phyloP scores from a whole-genome alignment of 2,113 vertebrate species.

The Petaurus breviceps region DNA sequence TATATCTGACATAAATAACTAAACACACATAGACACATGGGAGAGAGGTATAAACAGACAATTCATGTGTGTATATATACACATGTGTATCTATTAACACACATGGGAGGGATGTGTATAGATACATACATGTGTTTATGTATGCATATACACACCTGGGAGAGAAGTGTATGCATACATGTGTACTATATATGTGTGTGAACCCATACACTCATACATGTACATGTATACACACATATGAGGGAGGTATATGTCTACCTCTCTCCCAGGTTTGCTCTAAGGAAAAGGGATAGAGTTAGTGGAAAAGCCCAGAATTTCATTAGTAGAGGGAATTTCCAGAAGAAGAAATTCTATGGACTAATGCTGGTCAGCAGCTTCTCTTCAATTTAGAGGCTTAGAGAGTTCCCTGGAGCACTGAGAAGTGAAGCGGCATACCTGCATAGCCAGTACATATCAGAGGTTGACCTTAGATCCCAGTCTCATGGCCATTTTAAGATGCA shows the following conservation, averaged over 20 bases:
- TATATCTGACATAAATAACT: not conserved
- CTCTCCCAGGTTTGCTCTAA: not conserved
- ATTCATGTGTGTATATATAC: no score
- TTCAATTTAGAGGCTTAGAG: not conserved
- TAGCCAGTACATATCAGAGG: not conserved
- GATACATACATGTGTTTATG: no score
- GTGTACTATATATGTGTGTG: no score
- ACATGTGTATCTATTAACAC: no score
- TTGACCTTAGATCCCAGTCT: not conserved
- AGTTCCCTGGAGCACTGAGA: not conserved
- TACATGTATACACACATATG: no score
- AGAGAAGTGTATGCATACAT: no score
- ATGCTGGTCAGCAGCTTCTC: not conserved
- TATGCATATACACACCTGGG: no score
- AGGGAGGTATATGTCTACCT: not conserved
- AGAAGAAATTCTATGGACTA: not conserved
- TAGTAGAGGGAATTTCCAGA: not conserved
- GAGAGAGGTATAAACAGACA: no score
- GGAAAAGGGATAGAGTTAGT: not conserved
- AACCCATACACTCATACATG: no score
- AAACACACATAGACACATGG: no score
- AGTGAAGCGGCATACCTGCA: not conserved
- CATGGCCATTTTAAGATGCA: not conserved
- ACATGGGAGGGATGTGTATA: no score
- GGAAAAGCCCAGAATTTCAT: not conserved